These are phyloP conservation scores for Clarias gariepinus DNA, from an alignment of 2,113 vertebrate species.

Conservation along the genomic window DNA sequence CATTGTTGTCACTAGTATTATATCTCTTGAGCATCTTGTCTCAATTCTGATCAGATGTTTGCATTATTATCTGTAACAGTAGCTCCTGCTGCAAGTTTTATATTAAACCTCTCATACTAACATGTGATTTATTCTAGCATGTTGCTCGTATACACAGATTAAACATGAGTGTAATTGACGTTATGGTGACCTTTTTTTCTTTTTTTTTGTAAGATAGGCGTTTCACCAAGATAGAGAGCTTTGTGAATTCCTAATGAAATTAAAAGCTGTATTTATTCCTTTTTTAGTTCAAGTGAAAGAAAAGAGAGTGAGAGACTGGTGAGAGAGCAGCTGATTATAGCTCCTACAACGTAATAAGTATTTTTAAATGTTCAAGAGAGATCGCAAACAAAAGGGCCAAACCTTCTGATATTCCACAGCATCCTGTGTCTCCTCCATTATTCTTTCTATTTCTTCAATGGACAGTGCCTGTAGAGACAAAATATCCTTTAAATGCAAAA, in stretches of 20 bases:
- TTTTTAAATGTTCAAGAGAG: neutral
- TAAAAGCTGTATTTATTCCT: neutral
- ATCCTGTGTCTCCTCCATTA: slow-evolving; percentile 94
- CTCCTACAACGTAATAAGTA: neutral
- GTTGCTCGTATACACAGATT: neutral
- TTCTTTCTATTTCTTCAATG: slow-evolving; percentile 88
- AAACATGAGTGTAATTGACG: too few species aligned
- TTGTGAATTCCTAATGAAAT: neutral
- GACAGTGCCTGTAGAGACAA: slow-evolving; percentile 82
- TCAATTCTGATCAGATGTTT: neutral
- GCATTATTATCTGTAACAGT: neutral
- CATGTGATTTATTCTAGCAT: neutral
- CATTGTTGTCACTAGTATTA: neutral
- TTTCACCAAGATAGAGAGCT: neutral
- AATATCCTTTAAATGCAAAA: neutral
- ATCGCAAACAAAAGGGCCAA: neutral
- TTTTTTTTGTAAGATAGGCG: too few species aligned
- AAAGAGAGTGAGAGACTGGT: neutral
- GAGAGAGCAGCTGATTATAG: neutral
- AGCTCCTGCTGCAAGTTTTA: neutral
- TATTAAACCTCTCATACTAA: neutral
- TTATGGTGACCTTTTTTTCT: too few species aligned
- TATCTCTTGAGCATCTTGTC: neutral
- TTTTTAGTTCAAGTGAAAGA: neutral
- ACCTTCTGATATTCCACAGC: slow-evolving; percentile 92